Evolutionary conservation across 2,797 vertebrate genomes (phyloP), one percentile per base, ranked within the genome.

Genomic region (Enteromius radiatus): DNA sequence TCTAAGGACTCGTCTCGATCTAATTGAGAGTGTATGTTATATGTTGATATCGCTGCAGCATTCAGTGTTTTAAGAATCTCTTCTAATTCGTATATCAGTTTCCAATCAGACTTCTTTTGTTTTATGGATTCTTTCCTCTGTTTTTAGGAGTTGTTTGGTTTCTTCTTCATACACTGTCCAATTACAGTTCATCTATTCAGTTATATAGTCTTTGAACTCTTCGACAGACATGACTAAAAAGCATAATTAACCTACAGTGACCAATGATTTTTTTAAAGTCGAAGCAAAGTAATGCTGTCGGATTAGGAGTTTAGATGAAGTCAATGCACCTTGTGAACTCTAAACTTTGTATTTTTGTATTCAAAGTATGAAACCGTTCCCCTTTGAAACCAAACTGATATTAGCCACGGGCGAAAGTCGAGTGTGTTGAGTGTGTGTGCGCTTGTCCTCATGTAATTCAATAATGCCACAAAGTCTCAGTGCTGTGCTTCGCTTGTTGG

Each of bases 251-350:
- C 45, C 73, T 61, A 63, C 45, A 23, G 41, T 59, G 80, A 77
- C 45, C 43, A 64, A 17, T 38, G 64, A 71, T 70, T 69, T 80
- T 78, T 71, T 73, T n/a, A 81, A 81, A 76, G 59, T 80, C n/a
- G 19, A 70, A 43, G 67, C 19, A 78, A 61, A 33, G 26, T 31
- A 38, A 81, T 47, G 11, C 63, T 33, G 33, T 61, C 41, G 9
- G 31, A 81, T 78, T 77, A 78, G 56, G 3, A 70, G 36, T 43
- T 65, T 36, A 33, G 23, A 77, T 81, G 61, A 63, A 64, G 54
- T 31, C 33, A 28, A 1, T 45, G 26, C 47, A 52, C 45, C 19
- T 33, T 14, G 5, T 63, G 70, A 45, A 52, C 41, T 75, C 7
- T 52, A 26, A 76, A 69, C 36, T 68, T 21, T 74, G 8, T n/a